Base-by-base conservation (phyloP, 2,888 invertebrate genomes). In the Polymixis lichenea region DNA sequence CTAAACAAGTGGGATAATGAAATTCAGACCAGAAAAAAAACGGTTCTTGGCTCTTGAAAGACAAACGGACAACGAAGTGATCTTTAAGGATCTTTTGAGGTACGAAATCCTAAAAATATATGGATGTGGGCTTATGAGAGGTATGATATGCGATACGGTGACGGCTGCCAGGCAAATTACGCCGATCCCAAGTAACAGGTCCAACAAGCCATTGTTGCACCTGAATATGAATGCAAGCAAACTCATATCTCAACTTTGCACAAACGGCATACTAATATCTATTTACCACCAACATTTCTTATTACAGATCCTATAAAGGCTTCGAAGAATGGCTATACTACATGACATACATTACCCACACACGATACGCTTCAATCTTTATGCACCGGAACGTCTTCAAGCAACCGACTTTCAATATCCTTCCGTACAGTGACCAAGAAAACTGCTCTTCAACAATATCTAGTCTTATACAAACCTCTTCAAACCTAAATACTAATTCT, bases 311-410 rank as follows among this genome's bases (percentile, higher is more conserved):
- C 0, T 97, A 98, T 90, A 97, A 98, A 91, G 98, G 98, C 22
- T 97, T 98, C 78, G 98, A 98, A 87, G 98, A 98, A 58, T 98
- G 98, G 98, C 94, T 98, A 6, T 98, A 97, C 92, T 98, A 98
- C 91, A 93, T 98, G 56, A 98, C 98, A 0, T 98, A 98, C 92
- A 97, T 98, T 19, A 98, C 98, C 0, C 98, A 98, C 93, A 97
- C 98, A 0, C 97, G 98, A 15, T 99, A 98, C 92, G 98, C 98
- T 0, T 98, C 98, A 0, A 97, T 98, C 2, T 97, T 98, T 90
- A 95, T 98, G 28, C 98, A 98, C 90, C 97, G 98, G 70, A 98
- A 97, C 91, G 96, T 98, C 15, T 98, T 98, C 92, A 96, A 97
- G 75, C 96, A 97, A 64, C 93, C 96, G 53, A 90, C 97, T 80